These are phyloP conservation scores for Potorous gilbertii DNA, from an alignment of 2,797 vertebrate species.

Conservation along the genomic window DNA sequence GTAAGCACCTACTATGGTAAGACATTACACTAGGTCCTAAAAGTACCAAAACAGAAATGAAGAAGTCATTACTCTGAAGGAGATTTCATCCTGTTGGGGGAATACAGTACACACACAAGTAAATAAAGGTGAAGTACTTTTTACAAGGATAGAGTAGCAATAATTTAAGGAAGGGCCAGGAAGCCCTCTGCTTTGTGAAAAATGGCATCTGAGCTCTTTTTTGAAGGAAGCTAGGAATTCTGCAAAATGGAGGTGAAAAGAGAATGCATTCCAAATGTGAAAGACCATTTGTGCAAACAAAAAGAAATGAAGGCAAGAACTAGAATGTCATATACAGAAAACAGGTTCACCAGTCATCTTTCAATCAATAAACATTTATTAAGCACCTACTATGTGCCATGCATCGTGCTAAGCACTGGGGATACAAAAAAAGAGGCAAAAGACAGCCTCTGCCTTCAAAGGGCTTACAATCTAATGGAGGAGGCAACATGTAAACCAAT, in stretches of 20 bases:
- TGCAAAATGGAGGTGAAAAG: background rate
- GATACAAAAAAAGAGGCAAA: background rate
- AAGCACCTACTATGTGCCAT: background rate
- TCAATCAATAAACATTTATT: background rate
- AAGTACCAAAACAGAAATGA: background rate
- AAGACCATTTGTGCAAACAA: background rate
- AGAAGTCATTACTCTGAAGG: background rate
- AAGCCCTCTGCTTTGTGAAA: background rate
- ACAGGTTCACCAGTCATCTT: background rate
- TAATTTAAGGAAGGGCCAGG: background rate
- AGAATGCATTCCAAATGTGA: background rate
- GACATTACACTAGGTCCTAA: background rate
- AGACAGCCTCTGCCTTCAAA: background rate
- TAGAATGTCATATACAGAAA: background rate
- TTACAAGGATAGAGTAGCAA: background rate
- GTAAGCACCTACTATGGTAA: background rate
- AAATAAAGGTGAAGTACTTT: background rate
- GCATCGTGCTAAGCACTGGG: background rate
- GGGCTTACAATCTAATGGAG: background rate
- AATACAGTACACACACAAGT: background rate
- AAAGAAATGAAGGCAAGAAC: background rate
- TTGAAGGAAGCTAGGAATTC: background rate
- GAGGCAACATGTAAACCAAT: background rate
- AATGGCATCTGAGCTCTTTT: background rate
- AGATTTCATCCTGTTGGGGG: background rate